These are phyloP conservation scores for Rhinophrynus dorsalis DNA, from an alignment of 2,797 vertebrate species.

Conservation along the genomic window DNA sequence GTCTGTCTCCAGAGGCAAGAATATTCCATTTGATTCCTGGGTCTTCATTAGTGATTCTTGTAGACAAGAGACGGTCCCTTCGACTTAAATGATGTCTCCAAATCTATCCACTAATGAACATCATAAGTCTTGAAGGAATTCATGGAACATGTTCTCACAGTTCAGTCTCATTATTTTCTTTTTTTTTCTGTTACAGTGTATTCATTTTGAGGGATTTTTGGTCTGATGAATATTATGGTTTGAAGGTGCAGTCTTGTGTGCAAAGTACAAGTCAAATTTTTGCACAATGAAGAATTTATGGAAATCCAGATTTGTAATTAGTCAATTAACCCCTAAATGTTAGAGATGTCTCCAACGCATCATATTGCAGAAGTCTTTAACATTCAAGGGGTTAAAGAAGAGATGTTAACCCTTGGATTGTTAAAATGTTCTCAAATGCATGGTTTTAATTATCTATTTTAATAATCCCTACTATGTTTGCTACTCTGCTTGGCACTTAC, in stretches of 20 bases:
- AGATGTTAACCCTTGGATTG: too few relatives aligned
- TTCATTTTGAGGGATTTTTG: neutral
- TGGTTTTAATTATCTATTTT: too few relatives aligned
- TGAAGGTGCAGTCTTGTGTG: neutral
- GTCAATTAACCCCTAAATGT: too few relatives aligned
- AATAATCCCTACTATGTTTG: too few relatives aligned
- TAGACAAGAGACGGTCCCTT: conserved; percentile 45
- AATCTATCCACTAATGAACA: conserved; percentile 41
- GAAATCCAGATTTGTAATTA: too few relatives aligned
- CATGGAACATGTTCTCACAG: conserved; percentile 24
- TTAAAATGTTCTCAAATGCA: too few relatives aligned
- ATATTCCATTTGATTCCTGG: conserved; percentile 39
- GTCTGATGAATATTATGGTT: too few relatives aligned
- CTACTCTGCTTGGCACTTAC: too few relatives aligned
- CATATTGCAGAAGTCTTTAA: too few relatives aligned
- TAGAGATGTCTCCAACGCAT: too few relatives aligned
- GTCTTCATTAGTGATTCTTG: conserved; percentile 48
- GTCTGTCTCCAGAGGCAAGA: conserved; percentile 36
- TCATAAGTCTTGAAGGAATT: conserved; percentile 40
- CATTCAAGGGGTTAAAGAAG: too few relatives aligned
- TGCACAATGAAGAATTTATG: too few relatives aligned
- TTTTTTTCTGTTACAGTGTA: neutral
- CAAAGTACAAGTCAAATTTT: neutral
- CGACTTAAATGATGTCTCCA: conserved; percentile 51
- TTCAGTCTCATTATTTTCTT: conserved; percentile 47